phyloP scores from a whole-genome alignment of 2,113 vertebrate species.

The Mesoclemmys tuberculata region DNA sequence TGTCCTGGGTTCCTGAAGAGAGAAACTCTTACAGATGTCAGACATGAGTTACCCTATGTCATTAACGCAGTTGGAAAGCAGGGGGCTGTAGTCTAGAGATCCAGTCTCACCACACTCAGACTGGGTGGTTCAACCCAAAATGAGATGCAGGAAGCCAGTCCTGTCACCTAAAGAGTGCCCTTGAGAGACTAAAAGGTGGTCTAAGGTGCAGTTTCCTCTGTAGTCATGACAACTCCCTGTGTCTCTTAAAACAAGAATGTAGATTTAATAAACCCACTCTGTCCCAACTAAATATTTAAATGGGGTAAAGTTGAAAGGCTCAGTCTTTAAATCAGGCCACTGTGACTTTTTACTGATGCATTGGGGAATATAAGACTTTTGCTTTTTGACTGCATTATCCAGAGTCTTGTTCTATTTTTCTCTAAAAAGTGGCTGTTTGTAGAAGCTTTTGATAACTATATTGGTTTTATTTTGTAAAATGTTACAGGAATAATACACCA shows the following conservation, averaged over 20 bases:
- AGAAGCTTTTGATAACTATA: neutral
- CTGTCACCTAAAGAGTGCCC: neutral
- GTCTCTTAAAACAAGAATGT: neutral
- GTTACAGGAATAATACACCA: slow-evolving; percentile 78
- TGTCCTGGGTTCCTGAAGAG: neutral
- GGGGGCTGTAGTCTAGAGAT: neutral
- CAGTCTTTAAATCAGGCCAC: neutral
- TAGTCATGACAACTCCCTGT: neutral
- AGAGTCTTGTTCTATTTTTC: neutral
- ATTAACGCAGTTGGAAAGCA: neutral
- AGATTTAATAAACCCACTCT: neutral
- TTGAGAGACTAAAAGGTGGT: neutral
- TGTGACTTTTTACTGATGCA: neutral
- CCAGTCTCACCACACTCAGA: neutral
- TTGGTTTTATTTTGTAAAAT: neutral
- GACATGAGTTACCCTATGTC: neutral
- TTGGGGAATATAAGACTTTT: neutral
- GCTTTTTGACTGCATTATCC: neutral
- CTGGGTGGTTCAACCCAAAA: neutral
- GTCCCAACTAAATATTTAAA: neutral
- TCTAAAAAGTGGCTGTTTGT: neutral
- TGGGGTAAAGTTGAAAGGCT: neutral
- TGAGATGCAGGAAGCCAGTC: neutral
- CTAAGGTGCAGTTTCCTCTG: neutral
- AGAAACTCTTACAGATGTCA: neutral